These are phyloP conservation scores for Panzeria rudis DNA, from an alignment of 2,888 invertebrate species.

Conservation along the genomic window DNA sequence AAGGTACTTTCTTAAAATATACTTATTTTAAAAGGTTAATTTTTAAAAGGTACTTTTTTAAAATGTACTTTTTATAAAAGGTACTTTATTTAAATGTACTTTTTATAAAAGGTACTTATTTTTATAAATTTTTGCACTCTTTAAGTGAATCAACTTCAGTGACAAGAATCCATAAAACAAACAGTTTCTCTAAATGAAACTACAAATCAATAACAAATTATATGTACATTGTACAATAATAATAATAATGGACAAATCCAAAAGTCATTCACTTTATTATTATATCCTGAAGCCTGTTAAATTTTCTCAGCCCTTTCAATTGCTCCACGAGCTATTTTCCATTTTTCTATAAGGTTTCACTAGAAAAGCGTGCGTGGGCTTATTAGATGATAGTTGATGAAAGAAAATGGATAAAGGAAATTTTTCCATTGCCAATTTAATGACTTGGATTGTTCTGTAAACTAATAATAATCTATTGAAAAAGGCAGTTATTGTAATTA, in stretches of 20 bases:
- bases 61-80: too few relatives aligned
- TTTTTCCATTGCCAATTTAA: neutral
- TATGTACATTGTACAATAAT: neutral
- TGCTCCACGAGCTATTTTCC: conserved; percentile 8
- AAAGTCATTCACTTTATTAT: conserved; percentile 21
- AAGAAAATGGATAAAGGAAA: neutral
- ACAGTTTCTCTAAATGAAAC: conserved; percentile 47
- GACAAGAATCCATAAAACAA: conserved; percentile 66
- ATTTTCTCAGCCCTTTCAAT: conserved; percentile 11
- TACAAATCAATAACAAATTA: conserved; percentile 35
- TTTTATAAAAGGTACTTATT: too few relatives aligned
- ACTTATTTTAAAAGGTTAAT: too few relatives aligned
- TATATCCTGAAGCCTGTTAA: conserved; percentile 31
- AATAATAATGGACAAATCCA: conserved; percentile 4
- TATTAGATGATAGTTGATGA: neutral
- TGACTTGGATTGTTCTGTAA: too few relatives aligned
- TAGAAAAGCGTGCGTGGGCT: neutral
- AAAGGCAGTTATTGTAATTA: neutral
- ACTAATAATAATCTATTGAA: neutral
- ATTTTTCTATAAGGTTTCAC: conserved; percentile 42
- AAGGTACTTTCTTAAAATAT: too few relatives aligned
- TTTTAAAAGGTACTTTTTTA: too few relatives aligned
- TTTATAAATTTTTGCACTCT: too few relatives aligned
- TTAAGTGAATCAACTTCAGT: too few relatives aligned
- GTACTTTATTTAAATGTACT: too few relatives aligned